Evolutionary conservation across 2,888 invertebrate species (phyloP).

Genomic region (Rosalia funebris): DNA sequence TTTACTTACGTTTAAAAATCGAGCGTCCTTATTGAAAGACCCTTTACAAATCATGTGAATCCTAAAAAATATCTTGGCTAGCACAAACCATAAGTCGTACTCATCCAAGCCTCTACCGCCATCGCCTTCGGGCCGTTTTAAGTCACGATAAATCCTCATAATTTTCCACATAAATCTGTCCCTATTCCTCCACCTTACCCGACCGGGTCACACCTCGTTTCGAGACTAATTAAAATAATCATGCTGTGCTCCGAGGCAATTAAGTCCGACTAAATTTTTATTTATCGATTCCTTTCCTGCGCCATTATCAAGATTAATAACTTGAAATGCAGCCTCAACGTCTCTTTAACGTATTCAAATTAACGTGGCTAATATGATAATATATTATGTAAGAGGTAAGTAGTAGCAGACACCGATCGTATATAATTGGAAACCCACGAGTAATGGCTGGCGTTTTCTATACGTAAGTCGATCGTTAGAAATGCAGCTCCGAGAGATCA

Average conservation of each 20-base stretch:
- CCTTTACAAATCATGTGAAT: too few species aligned
- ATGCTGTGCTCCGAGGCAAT: conserved; percentile 16
- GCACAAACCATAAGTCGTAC: too few species aligned
- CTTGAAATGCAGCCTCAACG: conserved; percentile 3
- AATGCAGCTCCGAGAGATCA: too few species aligned
- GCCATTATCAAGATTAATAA: conserved; percentile 18
- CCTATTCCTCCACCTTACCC: conserved; percentile 12
- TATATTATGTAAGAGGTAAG: background rate
- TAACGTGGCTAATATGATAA: background rate
- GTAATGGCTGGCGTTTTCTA: too few species aligned
- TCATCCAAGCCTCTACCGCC: background rate
- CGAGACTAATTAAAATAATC: conserved; percentile 22
- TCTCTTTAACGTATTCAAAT: conserved; percentile 4
- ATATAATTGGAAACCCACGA: too few species aligned
- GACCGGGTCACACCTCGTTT: conserved; percentile 20
- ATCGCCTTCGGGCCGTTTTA: background rate
- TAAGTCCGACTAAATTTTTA: conserved; percentile 22
- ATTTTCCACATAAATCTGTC: conserved; percentile 21
- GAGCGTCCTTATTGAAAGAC: too few species aligned
- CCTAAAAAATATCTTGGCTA: too few species aligned
- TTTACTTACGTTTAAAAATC: too few species aligned
- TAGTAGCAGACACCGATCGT: too few species aligned
- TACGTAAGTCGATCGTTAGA: too few species aligned
- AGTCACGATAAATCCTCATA: conserved; percentile 10
- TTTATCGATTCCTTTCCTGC: conserved; percentile 14